Evolutionary conservation across 2,797 vertebrate species (phyloP).

Genomic region (Bucorvus abyssinicus): DNA sequence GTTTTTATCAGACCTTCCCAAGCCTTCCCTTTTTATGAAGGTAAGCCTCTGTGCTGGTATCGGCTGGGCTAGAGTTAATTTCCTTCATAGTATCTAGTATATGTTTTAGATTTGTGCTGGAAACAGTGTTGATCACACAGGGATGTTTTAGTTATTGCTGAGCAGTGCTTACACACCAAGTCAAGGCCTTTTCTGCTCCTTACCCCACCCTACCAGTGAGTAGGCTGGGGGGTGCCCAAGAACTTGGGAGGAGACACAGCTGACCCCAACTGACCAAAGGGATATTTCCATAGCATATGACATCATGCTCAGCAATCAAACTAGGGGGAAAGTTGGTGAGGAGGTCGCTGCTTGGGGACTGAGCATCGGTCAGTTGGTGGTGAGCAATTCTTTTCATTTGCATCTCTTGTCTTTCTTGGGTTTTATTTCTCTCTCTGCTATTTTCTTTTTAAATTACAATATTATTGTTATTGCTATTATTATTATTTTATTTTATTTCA

Average conservation of each 20-base stretch:
- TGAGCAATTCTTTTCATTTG: background rate
- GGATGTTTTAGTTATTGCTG: background rate
- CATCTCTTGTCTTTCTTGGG: background rate
- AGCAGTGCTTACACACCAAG: background rate
- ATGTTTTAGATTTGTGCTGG: background rate
- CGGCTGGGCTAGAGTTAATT: background rate
- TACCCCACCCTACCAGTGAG: background rate
- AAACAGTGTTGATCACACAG: background rate
- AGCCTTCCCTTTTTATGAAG: background rate
- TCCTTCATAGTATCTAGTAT: background rate
- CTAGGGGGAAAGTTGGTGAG: background rate
- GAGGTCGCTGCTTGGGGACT: background rate
- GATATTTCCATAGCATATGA: background rate
- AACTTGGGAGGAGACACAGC: background rate
- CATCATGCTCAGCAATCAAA: background rate
- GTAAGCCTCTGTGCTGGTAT: background rate
- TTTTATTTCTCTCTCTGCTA: background rate
- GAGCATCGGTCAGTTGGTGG: background rate
- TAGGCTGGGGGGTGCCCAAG: background rate
- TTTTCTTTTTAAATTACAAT: background rate
- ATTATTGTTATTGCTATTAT: background rate
- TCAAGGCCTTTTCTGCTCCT: background rate
- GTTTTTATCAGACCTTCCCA: background rate
- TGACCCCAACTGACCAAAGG: background rate
- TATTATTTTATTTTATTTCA: background rate